Conservation (phyloP, 2,888 invertebrate species). For the Plebejus anna region DNA sequence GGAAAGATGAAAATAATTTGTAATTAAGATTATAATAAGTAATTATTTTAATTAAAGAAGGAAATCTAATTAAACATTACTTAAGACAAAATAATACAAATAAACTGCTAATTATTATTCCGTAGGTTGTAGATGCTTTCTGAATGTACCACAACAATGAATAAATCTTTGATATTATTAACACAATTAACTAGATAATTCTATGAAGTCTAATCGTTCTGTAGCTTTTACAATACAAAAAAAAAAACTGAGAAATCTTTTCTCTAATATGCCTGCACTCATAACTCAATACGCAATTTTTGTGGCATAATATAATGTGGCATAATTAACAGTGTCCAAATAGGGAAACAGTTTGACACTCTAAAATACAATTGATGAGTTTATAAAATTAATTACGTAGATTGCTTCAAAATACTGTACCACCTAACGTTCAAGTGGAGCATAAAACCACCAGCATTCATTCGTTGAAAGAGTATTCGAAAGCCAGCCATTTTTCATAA, state of each 20-base stretch:
- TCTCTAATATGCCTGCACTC: no score
- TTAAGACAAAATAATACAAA: neutral
- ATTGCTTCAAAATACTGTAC: conserved; percentile 14
- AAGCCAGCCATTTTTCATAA: conserved; percentile 28
- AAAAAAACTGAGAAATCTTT: no score
- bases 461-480: conserved; percentile 26
- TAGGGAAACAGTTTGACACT: neutral
- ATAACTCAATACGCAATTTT: no score
- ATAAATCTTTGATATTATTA: neutral
- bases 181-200: no score
- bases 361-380: neutral
- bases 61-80: neutral
- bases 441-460: conserved; percentile 27
- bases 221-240: no score
- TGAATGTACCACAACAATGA: neutral
- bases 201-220: no score
- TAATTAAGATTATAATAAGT: conserved; percentile 6
- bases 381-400: neutral
- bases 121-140: neutral
- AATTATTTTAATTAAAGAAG: neutral
- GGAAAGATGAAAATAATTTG: conserved; percentile 20
- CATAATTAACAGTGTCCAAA: neutral
- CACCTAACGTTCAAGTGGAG: neutral
- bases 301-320: no score
- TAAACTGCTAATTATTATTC: neutral